Evolutionary conservation across 2,113 vertebrate species (phyloP), one percentile per base, ranked within the genome.

Genomic region (Larimichthys polyactis): DNA sequence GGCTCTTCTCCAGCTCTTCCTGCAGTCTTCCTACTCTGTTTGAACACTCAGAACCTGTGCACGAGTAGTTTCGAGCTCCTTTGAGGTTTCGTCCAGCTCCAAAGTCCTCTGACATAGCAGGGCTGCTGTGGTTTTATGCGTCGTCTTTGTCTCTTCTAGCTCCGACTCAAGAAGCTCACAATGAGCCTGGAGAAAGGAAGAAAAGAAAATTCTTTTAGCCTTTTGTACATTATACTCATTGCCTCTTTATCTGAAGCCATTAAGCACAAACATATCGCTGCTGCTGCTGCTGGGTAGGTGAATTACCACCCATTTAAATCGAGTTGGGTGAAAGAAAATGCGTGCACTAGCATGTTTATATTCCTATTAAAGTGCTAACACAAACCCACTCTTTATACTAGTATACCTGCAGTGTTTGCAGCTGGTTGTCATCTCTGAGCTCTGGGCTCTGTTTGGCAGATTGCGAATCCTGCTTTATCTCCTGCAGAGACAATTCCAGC

Each of bases 401-500:
- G 10, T 27, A 48, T 89, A 92, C 93, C 89, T 92, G 86, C 24
- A 82, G 48, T 54, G 49, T 81, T 65, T 75, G 74, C n/a, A 91
- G 71, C 51, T 83, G 79, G 57, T 52, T 68, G 59, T 81, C 80
- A 48, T 82, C 58, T 79, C 62, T 84, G 79, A 92, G 70, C 78
- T 86, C 72, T 11, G 74, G 66, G 46, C 87, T 59, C 51, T 94
- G 93, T 49, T 1, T 48, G 62, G 87, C 52, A 71, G 89, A 92
- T 48, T 92, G 81, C 10, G 52, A 79, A 20, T 78, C 81, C 29
- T 74, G 75, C 58, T 94, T 94, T 54, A 92, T 91, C 70, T 95
- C 93, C 67, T 94, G 93, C 82, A 92, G 71, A 0, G 95, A 94
- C 24, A 81, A 93, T 57, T 92, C 66, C 20, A 94, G 75, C 32